Evolutionary conservation across 2,113 vertebrate genomes (phyloP), one percentile per base, ranked within the genome.

Genomic region (Coturnix japonica): DNA sequence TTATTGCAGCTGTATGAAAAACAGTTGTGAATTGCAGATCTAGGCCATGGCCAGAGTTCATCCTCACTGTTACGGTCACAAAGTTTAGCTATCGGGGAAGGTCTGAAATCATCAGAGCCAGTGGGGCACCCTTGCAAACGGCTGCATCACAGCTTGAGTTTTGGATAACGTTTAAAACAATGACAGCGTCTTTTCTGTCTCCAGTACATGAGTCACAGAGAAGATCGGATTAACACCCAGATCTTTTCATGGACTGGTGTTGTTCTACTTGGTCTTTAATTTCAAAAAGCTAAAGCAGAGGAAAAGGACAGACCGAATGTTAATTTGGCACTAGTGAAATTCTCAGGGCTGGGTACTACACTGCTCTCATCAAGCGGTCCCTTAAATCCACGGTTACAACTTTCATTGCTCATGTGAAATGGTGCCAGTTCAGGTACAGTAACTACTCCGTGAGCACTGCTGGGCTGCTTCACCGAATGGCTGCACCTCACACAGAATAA

Each of bases 1-100:
- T 94, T 95, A 94, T 93, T 93, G 94, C 93, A 96, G 90, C 95
- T 96, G 85, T 94, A 82, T 89, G 65, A 78, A 91, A 89, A 93
- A 94, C 95, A 95, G 59, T 90, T 89, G 90, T 67, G 87, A 91
- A 90, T 91, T 81, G 33, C 74, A 60, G 74, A 80, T 90, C 82
- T 93, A 91, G 96, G 94, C 96, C 94, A 81, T 83, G 87, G 81
- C 77, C 76, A 83, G 57, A 94, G 91, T 92, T 91, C 92, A 77
- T 90, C 91, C 73, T 82, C 82, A 79, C 80, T 85, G 90, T 83
- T 33, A 31, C 33, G 65, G 84, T 91, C 88, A 87, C 89, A 87
- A 94, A 91, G 76, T 81, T 74, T 73, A 94, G 85, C 56, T 87
- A 85, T 89, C 44, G 64, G 78, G 53, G 82, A 95, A 89, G 37